Conservation (phyloP, 2,797 vertebrate genomes). For the Lateolabrax maculatus region DNA sequence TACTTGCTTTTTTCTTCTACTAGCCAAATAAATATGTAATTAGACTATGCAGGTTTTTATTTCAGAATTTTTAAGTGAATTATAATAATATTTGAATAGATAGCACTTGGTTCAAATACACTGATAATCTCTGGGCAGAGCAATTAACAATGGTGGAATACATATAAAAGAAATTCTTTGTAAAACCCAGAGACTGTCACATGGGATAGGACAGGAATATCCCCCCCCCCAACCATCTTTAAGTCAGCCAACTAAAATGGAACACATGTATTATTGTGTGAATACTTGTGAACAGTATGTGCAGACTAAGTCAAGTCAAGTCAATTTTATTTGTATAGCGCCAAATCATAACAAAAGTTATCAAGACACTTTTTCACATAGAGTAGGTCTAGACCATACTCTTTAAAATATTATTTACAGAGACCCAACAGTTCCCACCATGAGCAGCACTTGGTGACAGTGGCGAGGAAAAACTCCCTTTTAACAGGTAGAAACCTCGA, state of each 20-base stretch:
- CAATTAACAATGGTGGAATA: not conserved
- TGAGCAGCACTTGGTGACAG: too few relatives aligned
- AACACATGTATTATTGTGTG: not conserved
- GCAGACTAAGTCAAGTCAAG: too few relatives aligned
- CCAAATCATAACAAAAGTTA: too few relatives aligned
- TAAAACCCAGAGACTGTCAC: not conserved
- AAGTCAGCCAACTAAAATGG: not conserved
- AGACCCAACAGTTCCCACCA: too few relatives aligned
- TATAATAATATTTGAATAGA: not conserved
- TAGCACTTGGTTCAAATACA: not conserved
- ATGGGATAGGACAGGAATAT: not conserved
- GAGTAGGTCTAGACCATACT: too few relatives aligned
- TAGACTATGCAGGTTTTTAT: not conserved
- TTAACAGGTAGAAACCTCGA: too few relatives aligned
- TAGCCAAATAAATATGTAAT: not conserved
- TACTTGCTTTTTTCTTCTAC: not conserved
- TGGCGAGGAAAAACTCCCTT: too few relatives aligned
- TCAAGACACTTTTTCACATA: too few relatives aligned
- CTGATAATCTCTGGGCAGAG: not conserved
- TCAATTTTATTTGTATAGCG: too few relatives aligned
- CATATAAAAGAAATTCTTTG: too few relatives aligned
- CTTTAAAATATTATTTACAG: too few relatives aligned
- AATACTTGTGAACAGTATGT: not conserved
- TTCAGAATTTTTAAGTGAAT: not conserved
- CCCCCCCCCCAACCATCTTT: not conserved